Evolutionary conservation across 2,888 invertebrate genomes (phyloP).

Genomic region (Cryptus viduatorius): DNA sequence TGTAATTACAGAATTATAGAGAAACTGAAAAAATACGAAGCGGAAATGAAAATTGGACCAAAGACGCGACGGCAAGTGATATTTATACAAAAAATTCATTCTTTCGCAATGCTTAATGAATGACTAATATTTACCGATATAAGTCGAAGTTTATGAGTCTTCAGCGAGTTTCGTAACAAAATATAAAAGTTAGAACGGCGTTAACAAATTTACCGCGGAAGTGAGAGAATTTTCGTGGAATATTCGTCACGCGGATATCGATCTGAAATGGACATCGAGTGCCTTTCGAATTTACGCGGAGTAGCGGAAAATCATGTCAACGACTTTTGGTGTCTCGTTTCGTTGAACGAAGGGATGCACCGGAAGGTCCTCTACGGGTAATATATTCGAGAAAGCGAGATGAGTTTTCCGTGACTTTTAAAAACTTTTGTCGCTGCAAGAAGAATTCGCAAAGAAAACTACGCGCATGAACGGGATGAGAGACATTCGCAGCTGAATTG

Average conservation of each 20-base stretch:
- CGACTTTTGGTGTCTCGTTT: not conserved
- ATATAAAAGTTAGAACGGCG: not conserved
- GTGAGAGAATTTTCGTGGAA: not conserved
- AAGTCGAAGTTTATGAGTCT: not conserved
- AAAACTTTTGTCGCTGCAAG: not conserved
- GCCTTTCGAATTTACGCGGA: not conserved
- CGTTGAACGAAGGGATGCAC: conserved; percentile 4
- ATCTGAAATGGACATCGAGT: not conserved
- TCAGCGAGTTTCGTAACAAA: not conserved
- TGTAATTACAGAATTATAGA: too few relatives aligned
- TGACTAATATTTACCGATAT: not conserved
- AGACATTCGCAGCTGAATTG: conserved; percentile 11
- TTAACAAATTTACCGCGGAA: not conserved
- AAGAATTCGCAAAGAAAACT: conserved; percentile 1
- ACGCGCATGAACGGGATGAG: not conserved
- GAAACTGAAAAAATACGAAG: too few relatives aligned
- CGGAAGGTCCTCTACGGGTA: not conserved
- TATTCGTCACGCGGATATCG: not conserved
- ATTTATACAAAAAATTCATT: not conserved
- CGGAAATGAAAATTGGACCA: too few relatives aligned
- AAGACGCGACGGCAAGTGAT: not conserved
- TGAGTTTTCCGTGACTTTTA: not conserved
- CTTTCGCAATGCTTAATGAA: not conserved
- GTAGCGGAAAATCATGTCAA: not conserved
- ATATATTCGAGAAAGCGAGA: not conserved